Percentiles rank a stretch among this genome's conserved stretches.
Conservation (phyloP, 2,888 invertebrate species). For the Pedicia rivosa region DNA sequence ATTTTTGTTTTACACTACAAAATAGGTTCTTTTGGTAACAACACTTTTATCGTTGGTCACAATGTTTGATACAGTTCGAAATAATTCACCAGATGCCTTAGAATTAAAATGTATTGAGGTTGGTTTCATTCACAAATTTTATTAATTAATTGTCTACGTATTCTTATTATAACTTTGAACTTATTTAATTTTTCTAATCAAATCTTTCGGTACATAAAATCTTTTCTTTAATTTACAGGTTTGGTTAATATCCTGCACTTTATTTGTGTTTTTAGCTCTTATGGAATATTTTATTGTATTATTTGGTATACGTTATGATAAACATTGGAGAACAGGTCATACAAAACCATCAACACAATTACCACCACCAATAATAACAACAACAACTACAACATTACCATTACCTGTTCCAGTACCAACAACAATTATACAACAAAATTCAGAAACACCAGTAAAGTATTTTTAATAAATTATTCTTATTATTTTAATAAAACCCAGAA, state of each 20-base stretch:
- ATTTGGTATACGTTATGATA: constrained; percentile 47
- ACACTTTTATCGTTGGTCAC: constrained; percentile 45
- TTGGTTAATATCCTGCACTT: constrained; percentile 47
- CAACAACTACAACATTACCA: constrained; percentile 20
- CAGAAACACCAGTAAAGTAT: constrained; percentile 15
- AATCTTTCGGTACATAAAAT: too few species aligned
- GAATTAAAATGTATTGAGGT: constrained; percentile 44
- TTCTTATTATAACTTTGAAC: background rate
- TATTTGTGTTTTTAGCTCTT: constrained; percentile 45
- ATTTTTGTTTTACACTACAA: background rate
- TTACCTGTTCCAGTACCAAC: constrained; percentile 24
- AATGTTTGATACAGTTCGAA: constrained; percentile 49
- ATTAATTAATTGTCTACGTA: background rate
- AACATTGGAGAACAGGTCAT: constrained; percentile 36
- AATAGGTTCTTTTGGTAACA: constrained; percentile 38
- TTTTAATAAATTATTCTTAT: too few species aligned
- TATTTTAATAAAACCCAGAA: too few species aligned
- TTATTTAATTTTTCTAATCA: too few species aligned
- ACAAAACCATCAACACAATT: constrained; percentile 12
- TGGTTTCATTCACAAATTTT: background rate
- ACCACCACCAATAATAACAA: constrained; percentile 22
- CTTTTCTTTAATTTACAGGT: constrained; percentile 22
- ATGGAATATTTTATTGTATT: constrained; percentile 47
- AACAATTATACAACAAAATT: constrained; percentile 10
- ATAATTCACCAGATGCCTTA: constrained; percentile 45